Percentiles rank a stretch among this genome's conserved stretches.
phyloP scores from a whole-genome alignment of 2,797 vertebrate genomes.

The Diplodus sargus region DNA sequence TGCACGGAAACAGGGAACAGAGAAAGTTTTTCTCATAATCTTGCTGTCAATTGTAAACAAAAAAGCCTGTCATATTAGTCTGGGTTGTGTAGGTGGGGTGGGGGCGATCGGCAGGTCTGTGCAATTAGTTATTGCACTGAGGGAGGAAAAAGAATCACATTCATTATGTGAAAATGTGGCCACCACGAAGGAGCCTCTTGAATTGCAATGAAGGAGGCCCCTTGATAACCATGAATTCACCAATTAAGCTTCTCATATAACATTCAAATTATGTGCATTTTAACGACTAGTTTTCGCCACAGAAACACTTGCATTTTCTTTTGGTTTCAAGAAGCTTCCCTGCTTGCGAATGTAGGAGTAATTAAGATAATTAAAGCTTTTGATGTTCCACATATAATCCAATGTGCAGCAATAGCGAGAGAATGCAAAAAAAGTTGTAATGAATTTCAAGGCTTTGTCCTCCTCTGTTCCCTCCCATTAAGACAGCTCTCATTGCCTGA shows the following conservation, averaged over 20 bases:
- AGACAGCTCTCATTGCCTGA: conserved; percentile 44
- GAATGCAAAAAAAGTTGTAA: conserved; percentile 53
- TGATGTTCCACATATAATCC: conserved; percentile 78
- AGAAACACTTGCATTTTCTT: conserved; percentile 66
- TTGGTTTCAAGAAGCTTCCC: conserved; percentile 73
- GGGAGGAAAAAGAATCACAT: conserved; percentile 57
- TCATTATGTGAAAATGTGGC: conserved; percentile 77
- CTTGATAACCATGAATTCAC: conserved; percentile 79
- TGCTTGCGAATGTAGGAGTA: conserved; percentile 76
- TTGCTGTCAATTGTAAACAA: conserved; percentile 20
- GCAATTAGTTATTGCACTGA: conserved; percentile 65
- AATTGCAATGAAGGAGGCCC: conserved; percentile 76
- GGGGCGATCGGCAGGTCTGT: conserved; percentile 38
- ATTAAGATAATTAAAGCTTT: conserved; percentile 86
- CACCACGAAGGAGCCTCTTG: conserved; percentile 72
- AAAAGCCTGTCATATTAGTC: conserved; percentile 39
- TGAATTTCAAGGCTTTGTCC: conserved; percentile 69
- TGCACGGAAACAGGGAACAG: conserved; percentile 11
- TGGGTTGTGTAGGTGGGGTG: conserved; percentile 35
- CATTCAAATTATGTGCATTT: conserved; percentile 82
- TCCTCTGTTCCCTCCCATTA: conserved; percentile 43
- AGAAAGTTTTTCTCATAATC: conserved; percentile 19
- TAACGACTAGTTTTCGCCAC: conserved; percentile 72
- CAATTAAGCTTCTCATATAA: conserved; percentile 78
- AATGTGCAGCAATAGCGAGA: conserved; percentile 54